These are phyloP conservation scores for Magallana angulata DNA, from an alignment of 1,140 invertebrate genomes.

Conservation along the genomic window DNA sequence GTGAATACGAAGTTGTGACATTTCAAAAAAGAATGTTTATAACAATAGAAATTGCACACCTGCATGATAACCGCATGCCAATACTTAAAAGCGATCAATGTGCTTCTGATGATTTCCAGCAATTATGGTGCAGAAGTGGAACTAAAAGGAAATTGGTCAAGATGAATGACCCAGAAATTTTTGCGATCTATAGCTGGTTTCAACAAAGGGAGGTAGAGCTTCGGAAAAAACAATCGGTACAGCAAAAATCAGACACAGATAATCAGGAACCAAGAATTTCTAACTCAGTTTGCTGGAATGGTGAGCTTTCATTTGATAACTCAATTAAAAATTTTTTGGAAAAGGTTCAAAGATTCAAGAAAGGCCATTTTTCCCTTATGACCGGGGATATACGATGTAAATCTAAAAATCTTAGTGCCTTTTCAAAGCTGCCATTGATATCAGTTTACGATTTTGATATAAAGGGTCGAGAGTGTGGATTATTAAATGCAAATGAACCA, in stretches of 20 bases:
- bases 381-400: constrained; percentile 15
- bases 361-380: constrained; percentile 33
- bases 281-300: neutral
- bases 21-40: neutral
- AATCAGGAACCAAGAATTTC: neutral
- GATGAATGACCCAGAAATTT: neutral
- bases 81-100: neutral
- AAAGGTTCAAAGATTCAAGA: neutral
- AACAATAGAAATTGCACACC: neutral
- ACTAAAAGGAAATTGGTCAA: neutral
- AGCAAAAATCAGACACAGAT: neutral
- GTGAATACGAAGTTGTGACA: constrained; percentile 18
- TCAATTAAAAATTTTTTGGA: neutral
- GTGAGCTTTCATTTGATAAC: neutral
- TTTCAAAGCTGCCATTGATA: constrained; percentile 59
- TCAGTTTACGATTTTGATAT: constrained; percentile 67
- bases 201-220: neutral
- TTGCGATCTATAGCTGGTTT: constrained; percentile 8
- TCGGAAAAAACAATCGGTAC: neutral
- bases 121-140: neutral
- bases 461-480: constrained; percentile 54
- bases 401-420: constrained; percentile 42
- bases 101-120: neutral
- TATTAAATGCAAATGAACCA: constrained; percentile 57
- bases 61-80: neutral